Evolutionary conservation across 2,113 vertebrate species (phyloP), one percentile per base, ranked within the genome.

Genomic region (Ovis canadensis): DNA sequence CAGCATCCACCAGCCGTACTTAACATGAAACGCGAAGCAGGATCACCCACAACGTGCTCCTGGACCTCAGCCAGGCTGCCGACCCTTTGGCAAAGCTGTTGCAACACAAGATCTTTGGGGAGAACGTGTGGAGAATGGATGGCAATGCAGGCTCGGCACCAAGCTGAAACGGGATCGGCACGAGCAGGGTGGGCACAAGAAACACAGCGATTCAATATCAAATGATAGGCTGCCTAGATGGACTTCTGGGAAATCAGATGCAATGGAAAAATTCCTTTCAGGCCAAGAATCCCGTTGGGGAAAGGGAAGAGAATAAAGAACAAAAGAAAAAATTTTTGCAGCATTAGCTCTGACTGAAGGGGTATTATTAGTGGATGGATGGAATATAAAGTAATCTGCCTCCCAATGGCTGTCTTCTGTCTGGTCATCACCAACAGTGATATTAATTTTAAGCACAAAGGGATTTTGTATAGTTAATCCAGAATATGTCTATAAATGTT

Each of bases 41-140:
- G 86, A 93, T 93, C 97, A 91, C 95, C 94, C 95, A 97, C 91
- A 88, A 80, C 15, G 15, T 62, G 91, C n/a, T 89, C 9, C 89
- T 98, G 98, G 98, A 97, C 40, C 62, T 36, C 45, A 57, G 97
- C 98, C 98, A 98, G 95, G 14, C 91, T 97, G 62, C 64, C 45
- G 23, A 36, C 82, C 82, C 96, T 64, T 57, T 64, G 86, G 85
- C 78, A 78, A 95, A 96, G 62, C 94, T 93, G 78, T 84, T 95
- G 97, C 93, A 77, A 84, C 71, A n/a, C 54, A 88, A 93, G 91
- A 50, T 90, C 89, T 94, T 90, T 40, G 82, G 62, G 93, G 71
- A 91, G 87, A 83, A 87, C 60, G 88, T 94, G 95, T 94, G 97
- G 93, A 96, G 94, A 94, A 97, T 67, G 93, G 95, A 96, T 17